Percentiles rank a stretch among this genome's conserved stretches.
phyloP scores from a whole-genome alignment of 2,888 invertebrate species.

The Tolmerus cingulatus region DNA sequence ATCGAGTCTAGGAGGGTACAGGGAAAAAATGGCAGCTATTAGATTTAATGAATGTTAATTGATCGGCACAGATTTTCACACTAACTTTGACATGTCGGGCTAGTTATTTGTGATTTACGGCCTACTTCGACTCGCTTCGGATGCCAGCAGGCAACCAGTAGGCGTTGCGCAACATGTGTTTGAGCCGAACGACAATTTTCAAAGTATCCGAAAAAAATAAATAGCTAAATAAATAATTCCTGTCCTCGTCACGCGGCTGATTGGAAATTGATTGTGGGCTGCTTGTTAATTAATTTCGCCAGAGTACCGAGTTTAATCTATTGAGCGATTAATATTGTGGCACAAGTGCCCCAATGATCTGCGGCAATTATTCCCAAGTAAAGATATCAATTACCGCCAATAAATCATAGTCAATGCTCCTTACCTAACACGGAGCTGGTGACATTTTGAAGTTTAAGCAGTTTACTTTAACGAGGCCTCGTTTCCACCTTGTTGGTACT shows the following conservation, averaged over 20 bases:
- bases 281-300: conserved; percentile 21
- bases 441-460: neutral
- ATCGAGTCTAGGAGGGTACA: neutral
- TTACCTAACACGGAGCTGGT: neutral
- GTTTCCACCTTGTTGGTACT: neutral
- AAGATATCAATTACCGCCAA: conserved; percentile 5
- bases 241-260: conserved; percentile 8
- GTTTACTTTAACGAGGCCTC: neutral
- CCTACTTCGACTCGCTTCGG: neutral
- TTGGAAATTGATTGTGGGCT: conserved; percentile 8
- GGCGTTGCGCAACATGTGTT: neutral
- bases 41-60: conserved; percentile 30
- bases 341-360: neutral
- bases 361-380: neutral
- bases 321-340: neutral
- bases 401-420: neutral
- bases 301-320: neutral
- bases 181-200: neutral
- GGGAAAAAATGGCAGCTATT: neutral
- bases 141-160: neutral
- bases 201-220: neutral
- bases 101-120: conserved; percentile 17
- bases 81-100: neutral
- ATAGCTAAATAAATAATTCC: neutral
- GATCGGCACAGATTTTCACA: conserved; percentile 19